Evolutionary conservation across 2,888 invertebrate genomes (phyloP).

Genomic region (Acanthacorydalis orientalis): DNA sequence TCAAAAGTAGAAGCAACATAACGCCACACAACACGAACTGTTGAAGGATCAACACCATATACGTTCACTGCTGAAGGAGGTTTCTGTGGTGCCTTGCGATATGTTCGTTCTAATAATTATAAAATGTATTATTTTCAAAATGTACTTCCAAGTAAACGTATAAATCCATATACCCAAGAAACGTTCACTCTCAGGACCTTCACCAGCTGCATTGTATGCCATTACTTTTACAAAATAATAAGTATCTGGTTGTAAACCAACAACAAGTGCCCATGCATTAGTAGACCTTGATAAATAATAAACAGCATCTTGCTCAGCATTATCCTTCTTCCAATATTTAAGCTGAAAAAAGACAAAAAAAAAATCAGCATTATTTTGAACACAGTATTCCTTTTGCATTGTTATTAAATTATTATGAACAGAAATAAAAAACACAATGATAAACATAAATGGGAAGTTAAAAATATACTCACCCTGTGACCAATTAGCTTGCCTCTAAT

Average conservation of each 20-base stretch:
- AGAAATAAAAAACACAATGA: background rate
- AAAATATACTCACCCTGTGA: constrained; percentile 47
- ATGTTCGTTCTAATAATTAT: constrained; percentile 52
- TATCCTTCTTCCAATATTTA: constrained; percentile 75
- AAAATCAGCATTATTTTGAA: constrained; percentile 6
- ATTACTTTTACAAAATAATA: constrained; percentile 87
- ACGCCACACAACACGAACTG: constrained; percentile 79
- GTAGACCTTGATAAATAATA: constrained; percentile 75
- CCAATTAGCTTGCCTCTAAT: constrained; percentile 83
- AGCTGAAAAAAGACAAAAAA: constrained; percentile 31
- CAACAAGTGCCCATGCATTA: constrained; percentile 74
- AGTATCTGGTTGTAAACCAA: constrained; percentile 82
- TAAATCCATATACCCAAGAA: constrained; percentile 37
- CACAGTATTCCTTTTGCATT: background rate
- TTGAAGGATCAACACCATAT: constrained; percentile 67
- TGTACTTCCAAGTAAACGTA: background rate
- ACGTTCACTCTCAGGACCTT: constrained; percentile 87
- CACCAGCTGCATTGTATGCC: constrained; percentile 92
- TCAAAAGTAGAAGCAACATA: constrained; percentile 79
- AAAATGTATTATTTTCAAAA: background rate
- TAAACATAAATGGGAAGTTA: background rate
- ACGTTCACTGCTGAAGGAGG: constrained; percentile 87
- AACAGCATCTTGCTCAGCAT: constrained; percentile 59
- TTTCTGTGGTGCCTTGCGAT: constrained; percentile 82
- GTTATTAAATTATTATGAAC: background rate